phyloP scores from a whole-genome alignment of 2,113 vertebrate species.

The Petaurus breviceps region DNA sequence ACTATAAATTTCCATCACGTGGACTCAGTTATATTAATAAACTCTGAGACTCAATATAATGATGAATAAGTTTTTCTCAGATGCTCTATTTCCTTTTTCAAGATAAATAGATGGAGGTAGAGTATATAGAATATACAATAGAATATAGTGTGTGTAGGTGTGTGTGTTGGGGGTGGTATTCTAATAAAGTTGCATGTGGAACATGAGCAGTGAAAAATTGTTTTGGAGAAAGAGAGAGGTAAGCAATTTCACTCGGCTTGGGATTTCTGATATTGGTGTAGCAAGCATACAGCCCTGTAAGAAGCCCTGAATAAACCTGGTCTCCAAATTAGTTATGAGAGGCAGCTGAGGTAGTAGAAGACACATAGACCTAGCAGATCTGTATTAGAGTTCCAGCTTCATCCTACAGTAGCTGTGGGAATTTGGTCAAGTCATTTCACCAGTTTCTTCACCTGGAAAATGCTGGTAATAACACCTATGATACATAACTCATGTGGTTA shows the following conservation, averaged over 20 bases:
- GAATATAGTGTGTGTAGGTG: neutral
- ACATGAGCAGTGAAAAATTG: conserved; percentile 4
- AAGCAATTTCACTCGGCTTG: neutral
- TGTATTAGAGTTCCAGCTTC: rapidly evolving
- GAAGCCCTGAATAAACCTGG: neutral
- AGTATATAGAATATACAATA: conserved; percentile 15
- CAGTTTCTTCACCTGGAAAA: neutral
- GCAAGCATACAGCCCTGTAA: neutral
- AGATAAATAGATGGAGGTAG: conserved; percentile 26
- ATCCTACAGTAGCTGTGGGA: neutral
- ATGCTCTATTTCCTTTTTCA: neutral
- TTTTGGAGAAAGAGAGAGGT: conserved; percentile 42
- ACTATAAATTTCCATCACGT: neutral
- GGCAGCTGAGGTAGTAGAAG: neutral
- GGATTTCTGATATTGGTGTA: neutral
- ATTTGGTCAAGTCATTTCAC: neutral
- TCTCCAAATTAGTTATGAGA: neutral
- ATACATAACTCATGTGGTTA: neutral
- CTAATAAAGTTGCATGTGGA: neutral
- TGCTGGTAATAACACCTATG: neutral
- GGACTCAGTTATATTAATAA: neutral
- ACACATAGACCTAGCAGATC: neutral
- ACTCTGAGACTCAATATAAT: neutral
- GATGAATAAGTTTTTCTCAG: neutral
- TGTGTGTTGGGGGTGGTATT: neutral